phyloP scores from a whole-genome alignment of 2,888 invertebrate species.

The Andrena minutula region DNA sequence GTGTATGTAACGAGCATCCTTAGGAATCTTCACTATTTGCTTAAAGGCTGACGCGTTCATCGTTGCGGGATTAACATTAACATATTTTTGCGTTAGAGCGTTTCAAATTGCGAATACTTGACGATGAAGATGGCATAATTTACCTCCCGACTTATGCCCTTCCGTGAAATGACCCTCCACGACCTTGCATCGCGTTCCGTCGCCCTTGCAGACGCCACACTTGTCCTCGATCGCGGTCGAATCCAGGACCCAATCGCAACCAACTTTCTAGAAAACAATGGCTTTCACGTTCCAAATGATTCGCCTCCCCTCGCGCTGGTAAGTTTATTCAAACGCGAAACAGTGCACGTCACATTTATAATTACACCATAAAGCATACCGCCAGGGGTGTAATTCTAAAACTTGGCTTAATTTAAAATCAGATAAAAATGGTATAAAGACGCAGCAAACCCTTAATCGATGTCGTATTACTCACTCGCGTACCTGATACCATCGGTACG shows the following conservation, averaged over 20 bases:
- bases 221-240: slow-evolving; percentile 92
- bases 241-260: slow-evolving; percentile 96
- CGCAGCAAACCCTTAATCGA: not conserved
- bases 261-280: slow-evolving; percentile 89
- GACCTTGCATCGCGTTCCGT: slow-evolving; percentile 92
- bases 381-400: not conserved
- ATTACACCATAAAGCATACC: not conserved
- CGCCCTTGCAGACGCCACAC: slow-evolving; percentile 95
- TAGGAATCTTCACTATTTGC: slow-evolving; percentile 88
- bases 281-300: not conserved
- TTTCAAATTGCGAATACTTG: too few species aligned
- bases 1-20: slow-evolving; percentile 92
- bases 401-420: not conserved
- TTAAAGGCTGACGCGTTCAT: slow-evolving; percentile 86
- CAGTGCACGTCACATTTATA: not conserved
- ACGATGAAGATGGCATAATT: slow-evolving; percentile 2
- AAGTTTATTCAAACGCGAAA: not conserved
- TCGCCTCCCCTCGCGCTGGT: not conserved
- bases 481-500: not conserved
- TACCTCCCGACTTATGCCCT: rapidly evolving
- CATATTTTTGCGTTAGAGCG: not conserved
- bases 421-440: not conserved
- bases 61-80: not conserved
- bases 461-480: slow-evolving; percentile 6
- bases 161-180: slow-evolving; percentile 86